Conservation (phyloP, 2,888 invertebrate genomes). For the Pseudococcus longispinus region DNA sequence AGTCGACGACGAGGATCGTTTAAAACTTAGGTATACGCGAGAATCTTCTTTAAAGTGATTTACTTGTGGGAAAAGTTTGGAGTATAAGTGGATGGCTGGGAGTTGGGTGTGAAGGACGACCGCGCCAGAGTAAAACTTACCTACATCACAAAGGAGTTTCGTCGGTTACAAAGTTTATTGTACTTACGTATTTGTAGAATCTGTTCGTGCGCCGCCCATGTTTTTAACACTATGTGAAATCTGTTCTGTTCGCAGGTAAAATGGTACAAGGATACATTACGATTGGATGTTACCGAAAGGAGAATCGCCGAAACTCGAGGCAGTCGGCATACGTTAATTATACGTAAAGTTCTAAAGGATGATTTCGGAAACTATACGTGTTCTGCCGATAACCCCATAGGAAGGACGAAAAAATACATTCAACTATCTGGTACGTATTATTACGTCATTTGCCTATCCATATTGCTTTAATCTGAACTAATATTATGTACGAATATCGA, state of each 20-base stretch:
- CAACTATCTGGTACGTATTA: constrained; percentile 69
- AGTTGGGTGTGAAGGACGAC: neutral
- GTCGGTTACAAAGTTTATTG: neutral
- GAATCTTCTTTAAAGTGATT: constrained; percentile 2
- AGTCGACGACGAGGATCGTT: neutral
- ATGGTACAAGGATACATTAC: constrained; percentile 74
- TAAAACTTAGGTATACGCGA: neutral
- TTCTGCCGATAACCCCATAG: constrained; percentile 73
- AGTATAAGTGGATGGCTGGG: neutral
- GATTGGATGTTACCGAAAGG: constrained; percentile 72
- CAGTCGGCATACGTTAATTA: constrained; percentile 72
- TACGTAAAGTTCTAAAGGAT: constrained; percentile 71
- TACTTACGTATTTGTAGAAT: neutral
- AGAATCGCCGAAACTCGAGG: constrained; percentile 73
- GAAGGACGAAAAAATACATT: constrained; percentile 71
- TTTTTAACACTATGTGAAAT: constrained; percentile 9
- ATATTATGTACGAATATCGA: no score
- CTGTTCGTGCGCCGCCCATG: neutral
- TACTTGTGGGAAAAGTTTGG: neutral
- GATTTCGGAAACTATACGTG: constrained; percentile 77
- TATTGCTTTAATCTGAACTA: no score
- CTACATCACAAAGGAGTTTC: neutral
- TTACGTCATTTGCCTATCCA: no score
- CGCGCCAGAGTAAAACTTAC: neutral
- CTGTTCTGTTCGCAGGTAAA: constrained; percentile 67